Conservation (phyloP, 1,140 invertebrate species). For the Pollicipes pollicipes region DNA sequence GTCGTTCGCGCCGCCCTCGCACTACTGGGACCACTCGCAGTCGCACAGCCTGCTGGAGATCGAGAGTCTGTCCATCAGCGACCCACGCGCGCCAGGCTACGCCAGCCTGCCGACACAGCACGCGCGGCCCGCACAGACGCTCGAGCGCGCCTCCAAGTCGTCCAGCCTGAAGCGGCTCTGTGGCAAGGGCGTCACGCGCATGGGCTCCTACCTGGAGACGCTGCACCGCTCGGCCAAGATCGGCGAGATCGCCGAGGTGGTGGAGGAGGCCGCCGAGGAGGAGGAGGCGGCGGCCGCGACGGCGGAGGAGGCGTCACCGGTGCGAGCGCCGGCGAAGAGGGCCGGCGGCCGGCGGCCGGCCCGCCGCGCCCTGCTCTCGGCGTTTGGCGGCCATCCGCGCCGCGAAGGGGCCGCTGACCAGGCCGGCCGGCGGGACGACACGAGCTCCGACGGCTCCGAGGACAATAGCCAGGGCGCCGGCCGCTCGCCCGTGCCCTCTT, state of each 20-base stretch:
- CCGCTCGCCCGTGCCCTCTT: not conserved
- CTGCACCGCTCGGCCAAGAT: not conserved
- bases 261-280: not conserved
- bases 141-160: not conserved
- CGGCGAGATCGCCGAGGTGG: not conserved
- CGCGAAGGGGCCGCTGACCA: not conserved
- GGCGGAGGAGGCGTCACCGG: not conserved
- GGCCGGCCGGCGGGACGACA: not conserved
- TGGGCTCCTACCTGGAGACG: not conserved
- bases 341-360: too few relatives aligned
- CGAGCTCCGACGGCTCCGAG: not conserved
- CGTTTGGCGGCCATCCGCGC: not conserved
- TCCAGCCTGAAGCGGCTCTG: not conserved
- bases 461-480: not conserved
- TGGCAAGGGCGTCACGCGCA: not conserved
- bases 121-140: not conserved
- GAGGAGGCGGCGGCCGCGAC: too few relatives aligned
- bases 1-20: not conserved
- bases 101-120: not conserved
- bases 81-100: not conserved
- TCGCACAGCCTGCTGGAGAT: not conserved
- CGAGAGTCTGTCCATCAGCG: not conserved
- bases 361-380: not conserved
- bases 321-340: too few relatives aligned
- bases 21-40: not conserved